Evolutionary conservation across 2,113 vertebrate species (phyloP).

Genomic region (Ramphastos sulfuratus): DNA sequence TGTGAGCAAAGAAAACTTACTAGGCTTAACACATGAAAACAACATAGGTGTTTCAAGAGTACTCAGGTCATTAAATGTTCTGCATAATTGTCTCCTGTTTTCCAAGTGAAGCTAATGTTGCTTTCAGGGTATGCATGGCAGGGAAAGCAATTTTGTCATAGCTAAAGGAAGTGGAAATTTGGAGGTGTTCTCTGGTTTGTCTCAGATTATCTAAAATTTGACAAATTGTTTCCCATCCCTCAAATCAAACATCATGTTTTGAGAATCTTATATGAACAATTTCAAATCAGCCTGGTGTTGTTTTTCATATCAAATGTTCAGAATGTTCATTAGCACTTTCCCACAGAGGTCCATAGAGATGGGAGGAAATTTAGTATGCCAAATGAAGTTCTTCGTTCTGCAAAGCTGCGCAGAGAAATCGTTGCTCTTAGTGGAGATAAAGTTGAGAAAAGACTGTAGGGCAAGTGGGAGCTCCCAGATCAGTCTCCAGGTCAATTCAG

Average conservation of each 20-base stretch:
- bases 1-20: neutral
- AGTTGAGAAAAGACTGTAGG: neutral
- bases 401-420: neutral
- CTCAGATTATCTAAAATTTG: neutral
- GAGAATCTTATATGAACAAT: conserved; percentile 5
- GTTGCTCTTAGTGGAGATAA: neutral
- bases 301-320: neutral
- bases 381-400: neutral
- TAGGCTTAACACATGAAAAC: neutral
- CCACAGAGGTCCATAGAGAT: neutral
- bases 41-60: neutral
- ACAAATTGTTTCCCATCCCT: neutral
- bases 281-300: neutral
- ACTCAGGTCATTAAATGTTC: neutral
- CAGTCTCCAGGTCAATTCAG: neutral
- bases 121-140: neutral
- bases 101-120: neutral
- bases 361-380: neutral
- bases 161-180: neutral
- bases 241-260: neutral
- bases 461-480: neutral
- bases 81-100: neutral
- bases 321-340: neutral
- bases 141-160: neutral
- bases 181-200: neutral